Evolutionary conservation across 2,113 vertebrate species (phyloP).

Genomic region (Meriones unguiculatus): DNA sequence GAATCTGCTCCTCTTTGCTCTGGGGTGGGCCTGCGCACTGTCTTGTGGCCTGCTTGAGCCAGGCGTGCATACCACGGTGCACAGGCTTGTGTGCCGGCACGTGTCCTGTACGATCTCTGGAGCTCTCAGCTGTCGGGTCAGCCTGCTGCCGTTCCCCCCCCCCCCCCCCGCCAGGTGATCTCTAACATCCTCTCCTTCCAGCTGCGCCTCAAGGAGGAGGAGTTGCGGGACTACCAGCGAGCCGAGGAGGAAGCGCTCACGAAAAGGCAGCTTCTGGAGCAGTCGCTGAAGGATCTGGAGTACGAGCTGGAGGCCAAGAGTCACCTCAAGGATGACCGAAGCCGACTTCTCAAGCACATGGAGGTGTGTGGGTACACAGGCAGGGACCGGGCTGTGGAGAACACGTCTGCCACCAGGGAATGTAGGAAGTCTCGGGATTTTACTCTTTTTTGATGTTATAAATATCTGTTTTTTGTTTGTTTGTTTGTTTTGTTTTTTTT

Average conservation of each 20-base stretch:
- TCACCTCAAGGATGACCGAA: conserved; percentile 91
- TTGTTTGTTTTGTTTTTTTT: too few species aligned
- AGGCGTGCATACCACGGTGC: not conserved
- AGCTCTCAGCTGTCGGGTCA: not conserved
- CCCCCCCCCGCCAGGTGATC: not conserved
- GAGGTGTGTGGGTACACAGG: conserved; percentile 87
- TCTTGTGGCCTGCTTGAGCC: not conserved
- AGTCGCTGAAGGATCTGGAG: conserved; percentile 92
- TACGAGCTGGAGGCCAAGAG: conserved; percentile 90
- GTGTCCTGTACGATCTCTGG: not conserved
- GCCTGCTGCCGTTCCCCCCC: not conserved
- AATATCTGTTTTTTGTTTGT: not conserved
- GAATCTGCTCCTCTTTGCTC: not conserved
- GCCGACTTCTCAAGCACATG: conserved; percentile 92
- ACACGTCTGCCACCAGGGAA: rapidly evolving
- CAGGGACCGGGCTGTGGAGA: not conserved
- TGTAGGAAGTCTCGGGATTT: not conserved
- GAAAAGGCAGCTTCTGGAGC: conserved; percentile 90
- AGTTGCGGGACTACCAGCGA: conserved; percentile 89
- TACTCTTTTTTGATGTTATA: not conserved
- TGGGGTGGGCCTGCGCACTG: rapidly evolving
- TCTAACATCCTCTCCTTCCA: conserved; percentile 75
- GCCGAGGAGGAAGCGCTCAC: conserved; percentile 92
- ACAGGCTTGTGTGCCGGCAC: not conserved
- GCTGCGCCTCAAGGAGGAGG: conserved; percentile 91